Evolutionary conservation across 2,113 vertebrate species (phyloP).

Genomic region (Suricata suricatta): DNA sequence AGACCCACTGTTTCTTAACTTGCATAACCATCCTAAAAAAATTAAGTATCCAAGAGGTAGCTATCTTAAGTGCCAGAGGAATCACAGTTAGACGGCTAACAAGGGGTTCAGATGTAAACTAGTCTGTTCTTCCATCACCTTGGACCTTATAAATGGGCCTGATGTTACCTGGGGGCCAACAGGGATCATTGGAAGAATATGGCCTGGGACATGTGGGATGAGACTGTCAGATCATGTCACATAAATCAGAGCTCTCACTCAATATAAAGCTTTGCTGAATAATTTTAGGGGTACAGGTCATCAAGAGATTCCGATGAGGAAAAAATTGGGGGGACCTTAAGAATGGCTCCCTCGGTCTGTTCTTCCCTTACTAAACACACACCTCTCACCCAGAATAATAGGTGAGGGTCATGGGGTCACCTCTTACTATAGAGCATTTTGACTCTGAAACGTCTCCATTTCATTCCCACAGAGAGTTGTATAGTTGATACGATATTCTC

Average conservation of each 20-base stretch:
- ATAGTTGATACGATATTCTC: not conserved
- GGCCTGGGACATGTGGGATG: not conserved
- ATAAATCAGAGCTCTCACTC: not conserved
- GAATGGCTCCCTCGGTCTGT: not conserved
- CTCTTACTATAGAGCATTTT: not conserved
- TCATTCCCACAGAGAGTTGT: not conserved
- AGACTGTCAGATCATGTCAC: not conserved
- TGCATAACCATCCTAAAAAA: not conserved
- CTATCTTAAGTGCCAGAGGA: not conserved
- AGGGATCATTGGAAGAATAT: not conserved
- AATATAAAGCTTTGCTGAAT: not conserved
- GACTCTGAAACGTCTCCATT: not conserved
- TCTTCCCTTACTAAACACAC: not conserved
- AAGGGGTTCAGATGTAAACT: not conserved
- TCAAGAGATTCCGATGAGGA: not conserved
- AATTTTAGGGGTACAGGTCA: not conserved
- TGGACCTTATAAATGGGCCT: not conserved
- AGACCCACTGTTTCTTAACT: conserved; percentile 9
- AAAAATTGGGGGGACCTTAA: not conserved
- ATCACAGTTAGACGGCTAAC: not conserved
- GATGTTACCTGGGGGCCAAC: not conserved
- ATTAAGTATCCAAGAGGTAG: not conserved
- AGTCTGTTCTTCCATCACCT: not conserved
- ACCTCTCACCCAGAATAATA: not conserved
- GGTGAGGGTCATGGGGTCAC: not conserved